These are phyloP conservation scores for Alligator sinensis DNA, from an alignment of 2,113 vertebrate species.

Conservation along the genomic window DNA sequence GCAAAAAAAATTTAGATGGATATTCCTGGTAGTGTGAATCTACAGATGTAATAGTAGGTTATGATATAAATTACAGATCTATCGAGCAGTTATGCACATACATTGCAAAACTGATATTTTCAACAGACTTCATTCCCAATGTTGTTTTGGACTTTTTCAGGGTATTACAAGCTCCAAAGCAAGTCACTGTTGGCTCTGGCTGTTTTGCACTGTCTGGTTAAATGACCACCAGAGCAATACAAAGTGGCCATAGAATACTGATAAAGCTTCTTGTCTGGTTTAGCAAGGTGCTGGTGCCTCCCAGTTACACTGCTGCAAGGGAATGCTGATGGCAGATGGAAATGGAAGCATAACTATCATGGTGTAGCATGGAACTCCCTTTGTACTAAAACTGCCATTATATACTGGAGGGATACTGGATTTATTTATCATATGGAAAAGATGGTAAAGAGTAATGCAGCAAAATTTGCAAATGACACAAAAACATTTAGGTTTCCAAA, in stretches of 20 bases:
- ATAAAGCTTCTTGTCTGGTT: background rate
- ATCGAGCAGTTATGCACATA: background rate
- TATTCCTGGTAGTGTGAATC: background rate
- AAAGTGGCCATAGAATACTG: background rate
- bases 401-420: background rate
- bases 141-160: background rate
- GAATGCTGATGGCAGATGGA: background rate
- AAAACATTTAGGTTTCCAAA: background rate
- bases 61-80: background rate
- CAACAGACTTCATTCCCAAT: background rate
- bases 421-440: background rate
- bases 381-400: accelerated
- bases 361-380: background rate
- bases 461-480: background rate
- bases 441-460: background rate
- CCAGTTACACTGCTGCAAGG: background rate
- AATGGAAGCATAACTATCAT: background rate
- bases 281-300: background rate
- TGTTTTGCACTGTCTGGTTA: background rate
- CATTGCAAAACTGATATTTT: background rate
- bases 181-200: background rate
- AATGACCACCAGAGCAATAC: background rate
- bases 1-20: background rate
- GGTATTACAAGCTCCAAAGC: background rate
- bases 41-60: background rate